Evolutionary conservation across 1,140 invertebrate species (phyloP).

Genomic region (Drosophila funebris): DNA sequence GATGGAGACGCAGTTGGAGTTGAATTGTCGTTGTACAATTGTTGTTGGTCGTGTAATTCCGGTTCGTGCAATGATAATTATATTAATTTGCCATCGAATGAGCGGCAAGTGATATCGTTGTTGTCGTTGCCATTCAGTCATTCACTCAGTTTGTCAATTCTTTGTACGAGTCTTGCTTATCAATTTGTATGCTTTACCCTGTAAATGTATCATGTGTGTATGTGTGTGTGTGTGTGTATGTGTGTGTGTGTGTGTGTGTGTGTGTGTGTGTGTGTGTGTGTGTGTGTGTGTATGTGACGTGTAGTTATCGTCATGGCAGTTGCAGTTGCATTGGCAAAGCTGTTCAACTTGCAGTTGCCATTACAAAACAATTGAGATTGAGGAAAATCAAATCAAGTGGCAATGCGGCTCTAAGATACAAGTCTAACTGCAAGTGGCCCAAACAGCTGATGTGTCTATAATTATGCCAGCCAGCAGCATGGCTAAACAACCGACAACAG

Average conservation of each 20-base stretch:
- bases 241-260: background rate
- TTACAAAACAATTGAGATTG: constrained; percentile 80
- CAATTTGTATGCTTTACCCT: constrained; percentile 55
- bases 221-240: background rate
- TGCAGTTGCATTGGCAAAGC: constrained; percentile 17
- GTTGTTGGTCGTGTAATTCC: constrained; percentile 71
- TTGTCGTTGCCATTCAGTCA: constrained; percentile 35
- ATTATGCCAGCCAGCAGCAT: constrained; percentile 50
- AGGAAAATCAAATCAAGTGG: constrained; percentile 70
- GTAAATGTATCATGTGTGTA: too few relatives aligned
- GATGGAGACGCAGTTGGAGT: background rate
- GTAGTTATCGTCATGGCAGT: constrained; percentile 21
- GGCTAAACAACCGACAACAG: constrained; percentile 2
- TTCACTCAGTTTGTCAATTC: constrained; percentile 39
- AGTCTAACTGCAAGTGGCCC: constrained; percentile 42
- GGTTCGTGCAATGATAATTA: constrained; percentile 82
- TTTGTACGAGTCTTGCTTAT: constrained; percentile 60
- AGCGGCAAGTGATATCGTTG: constrained; percentile 61
- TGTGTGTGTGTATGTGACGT: constrained; percentile 7
- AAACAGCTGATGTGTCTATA: constrained; percentile 76
- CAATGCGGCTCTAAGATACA: constrained; percentile 10
- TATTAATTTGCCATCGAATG: constrained; percentile 82
- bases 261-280: background rate
- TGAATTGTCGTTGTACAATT: constrained; percentile 50
- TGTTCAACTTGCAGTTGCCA: constrained; percentile 42